These are phyloP conservation scores for Brienomyrus brachyistius DNA, from an alignment of 2,113 vertebrate species.

Conservation along the genomic window DNA sequence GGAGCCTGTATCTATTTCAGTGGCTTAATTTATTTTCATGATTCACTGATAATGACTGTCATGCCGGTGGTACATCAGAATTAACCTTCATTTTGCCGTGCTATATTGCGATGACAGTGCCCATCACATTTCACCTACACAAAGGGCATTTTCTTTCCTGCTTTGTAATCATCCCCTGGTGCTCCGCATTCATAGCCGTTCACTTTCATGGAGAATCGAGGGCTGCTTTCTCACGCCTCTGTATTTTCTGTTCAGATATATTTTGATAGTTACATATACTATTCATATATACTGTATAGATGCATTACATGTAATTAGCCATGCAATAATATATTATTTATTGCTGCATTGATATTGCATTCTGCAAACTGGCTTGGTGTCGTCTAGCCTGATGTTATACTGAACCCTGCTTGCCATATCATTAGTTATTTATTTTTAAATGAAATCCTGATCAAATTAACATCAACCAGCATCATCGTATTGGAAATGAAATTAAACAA, in stretches of 20 bases:
- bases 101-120: constrained; percentile 99
- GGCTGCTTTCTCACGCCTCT: constrained; percentile 70
- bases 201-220: constrained; percentile 99
- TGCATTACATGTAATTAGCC: background rate
- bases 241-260: background rate
- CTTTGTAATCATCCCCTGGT: constrained; percentile 97
- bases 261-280: constrained; percentile 27
- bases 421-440: background rate
- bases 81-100: constrained; percentile 99
- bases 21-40: constrained; percentile 99
- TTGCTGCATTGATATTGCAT: background rate
- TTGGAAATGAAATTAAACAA: background rate
- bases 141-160: constrained; percentile 89
- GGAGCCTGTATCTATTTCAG: constrained; percentile 99
- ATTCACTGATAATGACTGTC: constrained; percentile 99
- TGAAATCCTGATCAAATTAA: background rate
- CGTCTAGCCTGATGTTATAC: background rate
- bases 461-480: background rate
- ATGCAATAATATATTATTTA: background rate
- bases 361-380: background rate
- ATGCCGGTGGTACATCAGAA: constrained; percentile 99
- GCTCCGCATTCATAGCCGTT: constrained; percentile 99
- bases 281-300: background rate
- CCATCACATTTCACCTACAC: constrained; percentile 99
- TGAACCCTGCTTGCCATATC: background rate